A percentile compares a stretch with the other conserved stretches of the same genome.
These are phyloP conservation scores for Remorina albescens DNA, from an alignment of 2,797 vertebrate species.

Conservation along the genomic window DNA sequence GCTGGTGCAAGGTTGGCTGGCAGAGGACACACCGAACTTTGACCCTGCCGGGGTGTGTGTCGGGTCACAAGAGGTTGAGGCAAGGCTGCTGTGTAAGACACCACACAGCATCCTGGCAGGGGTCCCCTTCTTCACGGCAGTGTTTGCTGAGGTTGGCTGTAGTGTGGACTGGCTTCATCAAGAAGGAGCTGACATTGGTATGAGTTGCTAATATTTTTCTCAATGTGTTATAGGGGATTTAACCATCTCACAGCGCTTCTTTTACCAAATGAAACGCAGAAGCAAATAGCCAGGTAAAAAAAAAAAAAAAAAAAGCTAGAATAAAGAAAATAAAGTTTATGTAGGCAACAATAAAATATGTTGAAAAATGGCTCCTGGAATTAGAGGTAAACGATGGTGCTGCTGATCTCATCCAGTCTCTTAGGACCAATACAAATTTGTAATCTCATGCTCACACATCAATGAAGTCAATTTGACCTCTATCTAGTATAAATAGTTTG, in stretches of 20 bases:
- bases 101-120: conserved; percentile 86
- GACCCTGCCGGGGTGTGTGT: conserved; percentile 85
- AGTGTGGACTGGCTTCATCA: conserved; percentile 84
- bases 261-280: background rate
- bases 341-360: background rate
- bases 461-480: no score
- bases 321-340: background rate
- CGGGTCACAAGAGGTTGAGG: conserved; percentile 75
- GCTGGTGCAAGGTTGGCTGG: conserved; percentile 86
- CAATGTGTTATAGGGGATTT: background rate
- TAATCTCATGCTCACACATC: background rate
- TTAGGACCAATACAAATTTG: background rate
- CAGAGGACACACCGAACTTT: conserved; percentile 87
- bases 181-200: conserved; percentile 79
- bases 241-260: background rate
- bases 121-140: conserved; percentile 87
- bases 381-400: background rate
- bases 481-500: no score
- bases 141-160: conserved; percentile 87
- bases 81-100: conserved; percentile 86
- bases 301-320: background rate
- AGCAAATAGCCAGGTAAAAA: background rate
- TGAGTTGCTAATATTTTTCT: background rate
- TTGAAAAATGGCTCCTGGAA: background rate
- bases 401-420: background rate